Evolutionary conservation across 1,140 invertebrate genomes (phyloP), one percentile per base, ranked within the genome.

Genomic region (Drosophila subpulchrella): DNA sequence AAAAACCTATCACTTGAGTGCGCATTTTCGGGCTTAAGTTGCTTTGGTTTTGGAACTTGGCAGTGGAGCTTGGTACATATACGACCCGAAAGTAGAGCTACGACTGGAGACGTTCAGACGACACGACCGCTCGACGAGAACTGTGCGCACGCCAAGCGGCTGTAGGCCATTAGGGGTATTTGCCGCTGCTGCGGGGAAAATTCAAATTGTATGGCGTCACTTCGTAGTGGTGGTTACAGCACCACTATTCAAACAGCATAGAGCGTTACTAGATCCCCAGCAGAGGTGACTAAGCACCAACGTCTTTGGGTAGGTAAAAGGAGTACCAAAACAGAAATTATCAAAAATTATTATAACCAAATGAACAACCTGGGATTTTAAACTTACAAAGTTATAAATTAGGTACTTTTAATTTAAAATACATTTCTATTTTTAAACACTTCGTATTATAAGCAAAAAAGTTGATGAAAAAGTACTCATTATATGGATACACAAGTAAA

Each of bases 1-100:
- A 91, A 73, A 91, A 91, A 58, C 72, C 67, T 38, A 91, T 39
- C 39, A 90, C 86, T 91, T 91, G 90, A 48, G 55, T 78, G 75
- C 90, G 81, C 90, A 91, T 91, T 67, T 74, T 77, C 39, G 24
- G 55, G 34, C 44, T 65, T 12, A 8, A 60, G 32, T 20, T 39
- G 20, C 61, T 47, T 66, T 66, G 27, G 59, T 47, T 67, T 38
- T 24, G 38, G 36, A 61, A 65, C 17, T 51, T 54, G 58, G 63
- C 61, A 59, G 50, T 50, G 42, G 39, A 47, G 34, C 12, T 17
- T 51, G 46, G 53, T 15, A 34, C 30, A 34, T 46, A 1, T 46
- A 39, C 24, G n/a, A 54, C 39, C 48, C 11, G 27, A 42, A 36
- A 36, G 41, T 44, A 48, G n/a, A 10, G 17, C 34, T 39, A 47